A percentile compares a stretch with the other conserved stretches of the same genome.
phyloP scores from a whole-genome alignment of 2,797 vertebrate genomes.

The Gastrophryne carolinensis region DNA sequence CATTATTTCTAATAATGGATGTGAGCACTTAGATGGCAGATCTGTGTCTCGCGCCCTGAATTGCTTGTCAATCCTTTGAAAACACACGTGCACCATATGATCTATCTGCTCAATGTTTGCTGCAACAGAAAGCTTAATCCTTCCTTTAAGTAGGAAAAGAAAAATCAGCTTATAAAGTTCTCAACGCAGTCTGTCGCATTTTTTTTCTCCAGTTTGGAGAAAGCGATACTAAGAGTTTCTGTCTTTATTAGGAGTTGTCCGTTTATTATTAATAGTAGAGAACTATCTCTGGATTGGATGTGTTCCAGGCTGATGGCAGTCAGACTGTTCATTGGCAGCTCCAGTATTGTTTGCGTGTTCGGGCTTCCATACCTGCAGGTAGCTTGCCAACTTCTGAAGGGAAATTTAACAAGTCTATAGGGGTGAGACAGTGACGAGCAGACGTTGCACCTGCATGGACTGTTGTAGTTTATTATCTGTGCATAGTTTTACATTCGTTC shows the following conservation, averaged over 20 bases:
- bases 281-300: slow-evolving; percentile 26
- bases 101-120: slow-evolving; percentile 58
- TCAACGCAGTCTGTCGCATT: slow-evolving; percentile 28
- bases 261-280: slow-evolving; percentile 46
- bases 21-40: slow-evolving; percentile 68
- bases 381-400: slow-evolving; percentile 20
- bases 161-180: slow-evolving; percentile 49
- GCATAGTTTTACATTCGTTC: not conserved
- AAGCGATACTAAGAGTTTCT: slow-evolving; percentile 45
- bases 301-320: slow-evolving; percentile 11
- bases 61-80: slow-evolving; percentile 68
- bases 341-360: not conserved
- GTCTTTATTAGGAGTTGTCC: slow-evolving; percentile 37
- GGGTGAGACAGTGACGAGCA: slow-evolving; percentile 27
- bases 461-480: not conserved
- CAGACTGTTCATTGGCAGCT: slow-evolving; percentile 3
- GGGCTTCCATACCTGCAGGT: not conserved
- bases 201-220: slow-evolving; percentile 42
- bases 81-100: slow-evolving; percentile 56
- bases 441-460: not conserved
- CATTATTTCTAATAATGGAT: slow-evolving; percentile 70
- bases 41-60: slow-evolving; percentile 60
- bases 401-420: slow-evolving; percentile 35
- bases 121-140: slow-evolving; percentile 53
- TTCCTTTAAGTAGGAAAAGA: slow-evolving; percentile 53